These are phyloP conservation scores for silkworm (Bombyx mori) DNA, from an alignment of 1,140 invertebrate genomes.

Conservation along the genomic window ASM3026992v2 NC_085118.1:9777501-9778000, in stretches of 20 bases:
- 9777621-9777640: slow-evolving; percentile 52
- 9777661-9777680: slow-evolving; percentile 30
- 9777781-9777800: slow-evolving; percentile 55
- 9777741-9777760: too few species aligned
- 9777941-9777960: too few species aligned
- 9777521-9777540: slow-evolving; percentile 35
- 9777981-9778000: too few species aligned
- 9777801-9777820: slow-evolving; percentile 61
- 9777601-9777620: slow-evolving; percentile 41
- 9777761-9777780: slow-evolving; percentile 30
- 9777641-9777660: slow-evolving; percentile 53
- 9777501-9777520: slow-evolving; percentile 6
- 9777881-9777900: slow-evolving; percentile 12
- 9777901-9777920: too few species aligned
- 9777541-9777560: slow-evolving; percentile 50
- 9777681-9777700: slow-evolving; percentile 8
- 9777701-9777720: slow-evolving; percentile 23
- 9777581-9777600: slow-evolving; percentile 42
- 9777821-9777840: slow-evolving; percentile 70
- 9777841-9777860: slow-evolving; percentile 66
- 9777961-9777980: too few species aligned
- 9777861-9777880: slow-evolving; percentile 34
- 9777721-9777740: too few species aligned
- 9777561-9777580: slow-evolving; percentile 37
- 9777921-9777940: too few species aligned